Evolutionary conservation across 2,797 vertebrate species (phyloP).

Genomic region (Lophius americanus): DNA sequence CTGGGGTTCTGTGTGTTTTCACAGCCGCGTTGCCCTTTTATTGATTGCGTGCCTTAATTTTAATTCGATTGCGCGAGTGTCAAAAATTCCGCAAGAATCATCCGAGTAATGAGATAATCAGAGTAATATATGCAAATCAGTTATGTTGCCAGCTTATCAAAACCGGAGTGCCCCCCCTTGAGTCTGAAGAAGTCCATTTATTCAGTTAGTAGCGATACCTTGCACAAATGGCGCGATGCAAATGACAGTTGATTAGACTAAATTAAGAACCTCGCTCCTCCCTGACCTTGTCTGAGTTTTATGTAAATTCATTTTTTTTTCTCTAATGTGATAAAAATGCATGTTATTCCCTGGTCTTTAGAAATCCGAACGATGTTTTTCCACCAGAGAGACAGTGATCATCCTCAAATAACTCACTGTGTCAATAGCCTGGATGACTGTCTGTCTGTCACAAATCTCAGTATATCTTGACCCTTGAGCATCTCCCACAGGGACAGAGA

Average conservation of each 20-base stretch:
- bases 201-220: constrained; percentile 99
- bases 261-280: constrained; percentile 99
- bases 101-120: constrained; percentile 99
- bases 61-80: constrained; percentile 92
- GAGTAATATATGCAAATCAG: constrained; percentile 99
- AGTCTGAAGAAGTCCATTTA: constrained; percentile 99
- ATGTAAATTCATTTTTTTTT: constrained; percentile 94
- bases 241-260: constrained; percentile 99
- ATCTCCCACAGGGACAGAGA: constrained; percentile 72
- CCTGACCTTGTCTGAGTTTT: constrained; percentile 99
- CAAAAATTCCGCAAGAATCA: constrained; percentile 94
- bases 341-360: constrained; percentile 69
- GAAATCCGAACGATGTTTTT: constrained; percentile 57
- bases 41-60: constrained; percentile 86
- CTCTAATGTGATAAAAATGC: constrained; percentile 70
- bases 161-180: constrained; percentile 96
- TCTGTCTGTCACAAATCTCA: constrained; percentile 56
- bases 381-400: constrained; percentile 48
- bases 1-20: constrained; percentile 68
- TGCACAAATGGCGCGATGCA: constrained; percentile 99
- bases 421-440: constrained; percentile 33
- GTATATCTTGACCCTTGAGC: constrained; percentile 68
- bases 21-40: constrained; percentile 82
- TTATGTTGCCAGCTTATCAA: constrained; percentile 99
- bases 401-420: constrained; percentile 50